A percentile compares a stretch with the other conserved stretches of the same genome.
Conservation (phyloP, 2,113 vertebrate species). For the Otolemur garnettii region DNA sequence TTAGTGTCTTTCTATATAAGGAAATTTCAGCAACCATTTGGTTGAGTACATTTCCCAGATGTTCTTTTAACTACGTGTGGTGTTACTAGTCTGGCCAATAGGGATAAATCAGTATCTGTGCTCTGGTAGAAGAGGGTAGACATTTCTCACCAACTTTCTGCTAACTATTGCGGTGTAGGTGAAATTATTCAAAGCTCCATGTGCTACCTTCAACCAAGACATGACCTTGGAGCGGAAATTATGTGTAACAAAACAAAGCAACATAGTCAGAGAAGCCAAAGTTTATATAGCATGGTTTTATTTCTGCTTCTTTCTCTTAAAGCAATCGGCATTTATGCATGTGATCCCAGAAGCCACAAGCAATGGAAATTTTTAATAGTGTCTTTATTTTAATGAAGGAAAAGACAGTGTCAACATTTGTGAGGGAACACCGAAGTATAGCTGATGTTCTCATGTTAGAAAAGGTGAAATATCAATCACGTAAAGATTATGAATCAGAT, state of each 20-base stretch:
- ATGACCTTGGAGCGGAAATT: too few relatives aligned
- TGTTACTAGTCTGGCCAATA: too few relatives aligned
- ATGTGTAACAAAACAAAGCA: rapidly evolving
- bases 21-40: neutral
- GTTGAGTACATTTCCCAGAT: neutral
- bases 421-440: neutral
- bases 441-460: neutral
- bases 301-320: constrained; percentile 6
- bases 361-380: neutral
- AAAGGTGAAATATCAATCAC: neutral
- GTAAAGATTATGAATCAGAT: neutral
- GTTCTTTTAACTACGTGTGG: neutral
- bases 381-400: neutral
- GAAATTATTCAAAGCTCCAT: neutral
- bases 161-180: rapidly evolving
- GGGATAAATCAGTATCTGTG: neutral
- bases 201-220: neutral
- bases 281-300: neutral
- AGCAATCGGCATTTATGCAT: neutral
- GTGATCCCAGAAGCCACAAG: neutral
- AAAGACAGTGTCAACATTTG: neutral
- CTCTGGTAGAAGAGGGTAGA: rapidly evolving
- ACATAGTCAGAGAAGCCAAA: rapidly evolving
- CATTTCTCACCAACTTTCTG: neutral
- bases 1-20: neutral